Percentiles rank a stretch among this genome's conserved stretches.
Conservation (phyloP, 2,888 invertebrate genomes). For the Eristalis pertinax region DNA sequence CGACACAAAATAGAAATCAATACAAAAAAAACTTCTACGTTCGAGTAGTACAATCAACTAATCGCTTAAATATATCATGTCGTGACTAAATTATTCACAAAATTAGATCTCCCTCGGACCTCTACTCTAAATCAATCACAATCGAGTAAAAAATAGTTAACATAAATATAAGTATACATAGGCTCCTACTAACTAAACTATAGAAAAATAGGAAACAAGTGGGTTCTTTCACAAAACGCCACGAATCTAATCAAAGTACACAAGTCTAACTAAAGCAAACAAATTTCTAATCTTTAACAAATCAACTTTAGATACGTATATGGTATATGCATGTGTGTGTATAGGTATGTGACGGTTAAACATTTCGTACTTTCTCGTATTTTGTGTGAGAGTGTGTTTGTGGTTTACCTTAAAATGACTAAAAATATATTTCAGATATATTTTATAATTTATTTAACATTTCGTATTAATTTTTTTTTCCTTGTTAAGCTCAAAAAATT, state of each 20-base stretch:
- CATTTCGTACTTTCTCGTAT: slow-evolving; percentile 39
- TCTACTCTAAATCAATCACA: slow-evolving; percentile 42
- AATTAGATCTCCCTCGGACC: not conserved
- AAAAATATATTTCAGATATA: slow-evolving; percentile 64
- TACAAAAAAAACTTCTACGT: slow-evolving; percentile 33
- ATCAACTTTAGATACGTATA: slow-evolving; percentile 19
- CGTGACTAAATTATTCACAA: slow-evolving; percentile 1
- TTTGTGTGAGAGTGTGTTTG: slow-evolving; percentile 32
- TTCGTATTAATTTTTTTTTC: slow-evolving; percentile 34
- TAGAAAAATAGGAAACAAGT: slow-evolving; percentile 48
- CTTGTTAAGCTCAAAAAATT: slow-evolving; percentile 66
- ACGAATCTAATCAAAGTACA: slow-evolving; percentile 18
- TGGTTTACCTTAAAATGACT: slow-evolving; percentile 55
- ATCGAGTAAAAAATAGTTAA: slow-evolving; percentile 40
- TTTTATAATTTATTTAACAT: slow-evolving; percentile 32
- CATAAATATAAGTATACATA: slow-evolving; percentile 37
- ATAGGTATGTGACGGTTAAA: slow-evolving; percentile 55
- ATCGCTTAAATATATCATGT: slow-evolving; percentile 34
- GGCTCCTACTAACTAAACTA: slow-evolving; percentile 34
- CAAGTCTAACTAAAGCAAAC: slow-evolving; percentile 3
- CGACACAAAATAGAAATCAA: slow-evolving; percentile 39
- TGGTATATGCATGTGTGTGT: not conserved
- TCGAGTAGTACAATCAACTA: slow-evolving; percentile 10
- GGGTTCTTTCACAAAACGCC: not conserved
- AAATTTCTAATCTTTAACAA: slow-evolving; percentile 37